phyloP scores from a whole-genome alignment of 2,797 vertebrate genomes.

The Halcyon badia region DNA sequence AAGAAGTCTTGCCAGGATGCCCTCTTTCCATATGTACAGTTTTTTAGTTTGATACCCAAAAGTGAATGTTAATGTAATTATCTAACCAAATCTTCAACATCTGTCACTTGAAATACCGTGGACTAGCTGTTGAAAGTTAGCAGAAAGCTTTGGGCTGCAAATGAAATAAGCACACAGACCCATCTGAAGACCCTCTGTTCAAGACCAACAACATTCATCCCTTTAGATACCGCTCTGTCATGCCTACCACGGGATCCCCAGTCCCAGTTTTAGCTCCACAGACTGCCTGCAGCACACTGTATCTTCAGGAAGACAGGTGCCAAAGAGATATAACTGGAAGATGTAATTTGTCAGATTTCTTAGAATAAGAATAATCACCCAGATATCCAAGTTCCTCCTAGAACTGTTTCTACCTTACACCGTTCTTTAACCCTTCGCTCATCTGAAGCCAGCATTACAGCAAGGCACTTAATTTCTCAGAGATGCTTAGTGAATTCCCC shows the following conservation, averaged over 20 bases:
- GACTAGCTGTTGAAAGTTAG: not conserved
- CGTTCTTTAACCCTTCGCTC: not conserved
- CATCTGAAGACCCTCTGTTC: not conserved
- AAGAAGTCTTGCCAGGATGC: not conserved
- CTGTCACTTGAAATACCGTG: not conserved
- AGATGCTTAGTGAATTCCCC: not conserved
- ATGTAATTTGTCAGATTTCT: not conserved
- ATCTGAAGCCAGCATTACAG: not conserved
- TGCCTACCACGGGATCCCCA: not conserved
- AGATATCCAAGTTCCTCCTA: not conserved
- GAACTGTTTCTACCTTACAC: not conserved
- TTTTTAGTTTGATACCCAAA: not conserved
- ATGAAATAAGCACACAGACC: not conserved
- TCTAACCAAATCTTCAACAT: not conserved
- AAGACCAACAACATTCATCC: fast-evolving
- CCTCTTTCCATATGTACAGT: not conserved
- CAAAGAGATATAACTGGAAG: not conserved
- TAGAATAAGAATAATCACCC: not conserved
- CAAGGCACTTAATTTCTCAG: not conserved
- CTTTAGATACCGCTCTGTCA: not conserved
- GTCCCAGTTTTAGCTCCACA: not conserved
- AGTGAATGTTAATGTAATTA: not conserved
- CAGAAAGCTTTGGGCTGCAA: not conserved
- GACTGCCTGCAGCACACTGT: not conserved
- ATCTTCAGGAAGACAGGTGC: not conserved